Evolutionary conservation across 2,113 vertebrate genomes (phyloP).

Genomic region (Sylvia atricapilla): DNA sequence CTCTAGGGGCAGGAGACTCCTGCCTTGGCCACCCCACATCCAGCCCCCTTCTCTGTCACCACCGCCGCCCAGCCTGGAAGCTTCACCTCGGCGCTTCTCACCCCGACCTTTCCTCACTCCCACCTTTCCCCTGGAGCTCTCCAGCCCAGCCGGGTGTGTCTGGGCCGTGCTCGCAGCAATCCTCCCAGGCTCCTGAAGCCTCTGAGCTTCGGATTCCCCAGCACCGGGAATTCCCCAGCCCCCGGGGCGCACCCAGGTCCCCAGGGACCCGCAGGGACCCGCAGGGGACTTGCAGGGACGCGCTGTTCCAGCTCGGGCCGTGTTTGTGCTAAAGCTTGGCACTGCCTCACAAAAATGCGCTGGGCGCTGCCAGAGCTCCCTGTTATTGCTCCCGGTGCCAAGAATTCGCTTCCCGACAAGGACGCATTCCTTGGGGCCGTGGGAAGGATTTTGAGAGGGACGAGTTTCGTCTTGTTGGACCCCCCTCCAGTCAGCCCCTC

Average conservation of each 20-base stretch:
- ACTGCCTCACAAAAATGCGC: neutral
- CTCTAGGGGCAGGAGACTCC: too few species aligned
- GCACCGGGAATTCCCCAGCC: neutral
- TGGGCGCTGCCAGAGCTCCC: neutral
- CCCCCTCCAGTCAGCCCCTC: neutral
- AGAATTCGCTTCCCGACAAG: neutral
- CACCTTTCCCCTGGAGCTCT: neutral
- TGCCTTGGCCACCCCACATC: neutral
- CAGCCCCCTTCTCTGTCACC: neutral
- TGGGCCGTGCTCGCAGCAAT: neutral
- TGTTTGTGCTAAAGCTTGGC: constrained; percentile 7
- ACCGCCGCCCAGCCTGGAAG: neutral
- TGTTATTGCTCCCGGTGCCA: neutral
- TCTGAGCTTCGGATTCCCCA: neutral
- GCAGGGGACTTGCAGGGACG: neutral
- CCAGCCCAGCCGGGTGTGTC: neutral
- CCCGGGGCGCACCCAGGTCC: neutral
- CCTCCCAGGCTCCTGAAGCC: neutral
- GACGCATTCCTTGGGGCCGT: neutral
- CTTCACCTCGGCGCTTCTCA: neutral
- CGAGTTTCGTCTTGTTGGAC: rapidly evolving
- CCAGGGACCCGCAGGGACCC: neutral
- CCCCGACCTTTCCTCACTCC: neutral
- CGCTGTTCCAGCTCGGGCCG: neutral
- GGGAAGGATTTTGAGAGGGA: neutral